These are phyloP conservation scores for Calypte anna DNA, from an alignment of 2,113 vertebrate species.

Conservation along the genomic window DNA sequence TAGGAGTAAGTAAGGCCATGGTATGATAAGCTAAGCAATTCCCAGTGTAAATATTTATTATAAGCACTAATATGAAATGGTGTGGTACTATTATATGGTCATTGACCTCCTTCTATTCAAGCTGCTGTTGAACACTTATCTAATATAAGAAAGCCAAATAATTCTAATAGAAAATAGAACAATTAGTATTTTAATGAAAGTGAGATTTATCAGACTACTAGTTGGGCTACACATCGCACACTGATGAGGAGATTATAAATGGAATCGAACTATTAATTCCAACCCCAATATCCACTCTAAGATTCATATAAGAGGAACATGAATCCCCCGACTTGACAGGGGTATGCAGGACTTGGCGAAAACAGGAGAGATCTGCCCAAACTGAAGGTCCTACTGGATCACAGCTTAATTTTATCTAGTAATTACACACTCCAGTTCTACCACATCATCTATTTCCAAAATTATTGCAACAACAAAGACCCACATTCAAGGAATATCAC, in stretches of 20 bases:
- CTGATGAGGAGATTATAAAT: background rate
- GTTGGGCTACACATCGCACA: background rate
- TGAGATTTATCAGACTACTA: background rate
- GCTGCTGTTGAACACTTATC: conserved; percentile 10
- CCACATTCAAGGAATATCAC: background rate
- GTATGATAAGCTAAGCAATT: background rate
- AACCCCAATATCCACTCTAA: background rate
- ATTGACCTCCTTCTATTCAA: conserved; percentile 5
- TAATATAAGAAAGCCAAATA: conserved; percentile 1
- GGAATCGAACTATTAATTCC: background rate
- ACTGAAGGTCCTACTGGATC: background rate
- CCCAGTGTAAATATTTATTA: conserved; percentile 3
- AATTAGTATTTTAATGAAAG: conserved; percentile 18
- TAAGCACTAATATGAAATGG: conserved; percentile 5
- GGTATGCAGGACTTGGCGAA: background rate
- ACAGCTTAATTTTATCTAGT: background rate
- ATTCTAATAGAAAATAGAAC: background rate
- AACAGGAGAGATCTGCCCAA: background rate
- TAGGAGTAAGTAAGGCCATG: background rate
- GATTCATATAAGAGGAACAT: background rate
- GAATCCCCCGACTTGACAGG: background rate
- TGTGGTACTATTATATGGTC: background rate
- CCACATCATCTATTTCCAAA: background rate
- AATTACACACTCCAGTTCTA: background rate
- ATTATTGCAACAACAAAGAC: background rate